phyloP scores from a whole-genome alignment of 1,140 invertebrate genomes.

The Sycophaga agraensis region DNA sequence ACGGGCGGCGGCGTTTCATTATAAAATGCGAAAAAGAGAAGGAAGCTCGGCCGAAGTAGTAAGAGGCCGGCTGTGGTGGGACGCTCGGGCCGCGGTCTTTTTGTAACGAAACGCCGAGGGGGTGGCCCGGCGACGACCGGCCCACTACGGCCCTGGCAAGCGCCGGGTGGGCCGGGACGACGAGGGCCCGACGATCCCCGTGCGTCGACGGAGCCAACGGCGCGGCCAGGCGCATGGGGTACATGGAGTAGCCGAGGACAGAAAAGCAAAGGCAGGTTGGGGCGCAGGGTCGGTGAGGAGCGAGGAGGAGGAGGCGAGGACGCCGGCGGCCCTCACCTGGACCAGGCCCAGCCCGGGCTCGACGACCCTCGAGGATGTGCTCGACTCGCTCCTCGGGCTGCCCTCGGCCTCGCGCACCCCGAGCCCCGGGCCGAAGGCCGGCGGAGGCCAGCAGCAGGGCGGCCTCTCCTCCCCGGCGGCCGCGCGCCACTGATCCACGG shows the following conservation, averaged over 20 bases:
- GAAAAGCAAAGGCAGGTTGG: slow-evolving; percentile 27
- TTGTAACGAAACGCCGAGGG: too few relatives aligned
- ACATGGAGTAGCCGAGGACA: background rate
- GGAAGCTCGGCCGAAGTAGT: background rate
- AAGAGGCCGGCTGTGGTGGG: background rate
- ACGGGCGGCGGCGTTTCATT: too few relatives aligned
- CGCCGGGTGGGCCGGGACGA: slow-evolving; percentile 45
- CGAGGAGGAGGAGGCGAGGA: slow-evolving; percentile 40
- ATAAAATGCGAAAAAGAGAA: background rate
- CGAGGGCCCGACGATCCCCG: too few relatives aligned
- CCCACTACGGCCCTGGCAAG: slow-evolving; percentile 2
- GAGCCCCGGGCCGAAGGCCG: slow-evolving; percentile 62
- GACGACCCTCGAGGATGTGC: slow-evolving; percentile 88
- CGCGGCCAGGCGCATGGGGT: background rate
- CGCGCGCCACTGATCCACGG: slow-evolving; percentile 6
- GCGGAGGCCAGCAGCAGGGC: slow-evolving; percentile 38
- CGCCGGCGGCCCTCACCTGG: slow-evolving; percentile 51
- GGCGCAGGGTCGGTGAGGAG: slow-evolving; percentile 49
- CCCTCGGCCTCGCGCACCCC: slow-evolving; percentile 69
- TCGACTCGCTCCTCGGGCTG: slow-evolving; percentile 85
- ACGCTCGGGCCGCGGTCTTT: too few relatives aligned
- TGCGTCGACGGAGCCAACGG: background rate
- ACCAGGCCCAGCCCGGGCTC: slow-evolving; percentile 70
- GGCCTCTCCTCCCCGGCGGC: slow-evolving; percentile 47
- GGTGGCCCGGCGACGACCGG: too few relatives aligned